Base-by-base conservation (phyloP, 2,888 invertebrate species). In the Prostheceraeus crozeri region DNA sequence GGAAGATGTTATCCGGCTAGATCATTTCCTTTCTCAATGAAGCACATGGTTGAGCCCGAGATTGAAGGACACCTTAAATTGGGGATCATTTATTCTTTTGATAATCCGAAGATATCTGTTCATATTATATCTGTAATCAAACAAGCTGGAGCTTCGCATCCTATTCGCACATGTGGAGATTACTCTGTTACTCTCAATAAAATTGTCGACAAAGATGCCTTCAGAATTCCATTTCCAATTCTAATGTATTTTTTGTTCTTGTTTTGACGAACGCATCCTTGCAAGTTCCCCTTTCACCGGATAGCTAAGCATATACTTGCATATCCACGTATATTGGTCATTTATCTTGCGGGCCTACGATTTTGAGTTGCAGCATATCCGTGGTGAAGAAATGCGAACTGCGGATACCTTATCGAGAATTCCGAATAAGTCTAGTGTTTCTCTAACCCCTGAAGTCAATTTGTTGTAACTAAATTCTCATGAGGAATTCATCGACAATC, bases 351-450 rank as follows among this genome's bases (percentile, higher is more conserved):
- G 70, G 3, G 69, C 67, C 2, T 75, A 74, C 59, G 64, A 70
- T 52, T 73, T 67, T 62, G 57, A 48, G 4, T 65, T 72, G 54
- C 64, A 66, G 35, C 69, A 68, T 52, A 51, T 65, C 11, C 60
- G 60, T 14, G 68, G 68, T 3, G 31, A 30, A 1, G 51, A 59
- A 3, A 68, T 68, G 54, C 67, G 65, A 3, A 65, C 68, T 51
- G 72, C 68, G 11, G 70, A 72, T 60, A 65, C 66, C 2, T 65
- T 72, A 21, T 71, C 69, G 3, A 54, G 71, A 51, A 16, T 62
- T 19, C 62, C 62, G 11, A 10, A 25, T n/a, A n/a, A n/a, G 6
- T 10, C 48, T 14, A 48, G 48, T 11, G n/a, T 14, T 19, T 40
- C 40, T 19, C 21, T 25, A 6, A 28, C 27, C 8, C 6, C 48